Evolutionary conservation across 2,888 invertebrate species (phyloP).

Genomic region (Kuschelorhynchus macadamiae): DNA sequence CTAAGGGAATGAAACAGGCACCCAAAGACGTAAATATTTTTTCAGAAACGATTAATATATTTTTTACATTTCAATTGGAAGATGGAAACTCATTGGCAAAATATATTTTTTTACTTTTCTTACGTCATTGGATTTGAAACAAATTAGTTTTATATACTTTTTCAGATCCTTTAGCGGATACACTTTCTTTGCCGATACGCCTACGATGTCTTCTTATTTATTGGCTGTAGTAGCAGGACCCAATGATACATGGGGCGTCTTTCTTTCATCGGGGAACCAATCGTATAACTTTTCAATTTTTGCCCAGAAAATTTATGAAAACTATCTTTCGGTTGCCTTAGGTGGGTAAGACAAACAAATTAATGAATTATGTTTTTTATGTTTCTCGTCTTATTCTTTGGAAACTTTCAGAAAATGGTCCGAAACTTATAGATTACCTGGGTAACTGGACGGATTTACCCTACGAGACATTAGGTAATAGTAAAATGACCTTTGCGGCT

Average conservation of each 20-base stretch:
- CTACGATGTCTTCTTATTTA: constrained; percentile 78
- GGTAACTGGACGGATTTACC: constrained; percentile 47
- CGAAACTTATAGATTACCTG: constrained; percentile 46
- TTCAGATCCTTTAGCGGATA: too few species aligned
- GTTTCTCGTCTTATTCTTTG: too few species aligned
- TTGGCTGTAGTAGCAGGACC: constrained; percentile 74
- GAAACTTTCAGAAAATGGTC: constrained; percentile 39
- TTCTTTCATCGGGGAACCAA: background rate
- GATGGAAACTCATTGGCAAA: too few species aligned
- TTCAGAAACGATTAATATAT: too few species aligned
- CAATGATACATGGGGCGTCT: background rate
- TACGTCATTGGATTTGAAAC: too few species aligned
- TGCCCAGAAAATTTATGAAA: constrained; percentile 11
- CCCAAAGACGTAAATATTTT: too few species aligned
- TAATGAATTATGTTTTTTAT: too few species aligned
- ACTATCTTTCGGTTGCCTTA: constrained; percentile 53
- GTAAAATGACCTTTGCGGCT: constrained; percentile 86
- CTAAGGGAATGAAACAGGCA: too few species aligned
- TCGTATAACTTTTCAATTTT: constrained; percentile 73
- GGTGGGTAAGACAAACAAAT: constrained; percentile 31
- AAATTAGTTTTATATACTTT: too few species aligned
- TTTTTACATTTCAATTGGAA: too few species aligned
- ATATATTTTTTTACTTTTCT: too few species aligned
- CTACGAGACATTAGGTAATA: constrained; percentile 65
- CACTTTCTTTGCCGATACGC: constrained; percentile 58